Evolutionary conservation across 1,140 invertebrate genomes (phyloP), one percentile per base, ranked within the genome.

Genomic region (Zaprionus davidi): DNA sequence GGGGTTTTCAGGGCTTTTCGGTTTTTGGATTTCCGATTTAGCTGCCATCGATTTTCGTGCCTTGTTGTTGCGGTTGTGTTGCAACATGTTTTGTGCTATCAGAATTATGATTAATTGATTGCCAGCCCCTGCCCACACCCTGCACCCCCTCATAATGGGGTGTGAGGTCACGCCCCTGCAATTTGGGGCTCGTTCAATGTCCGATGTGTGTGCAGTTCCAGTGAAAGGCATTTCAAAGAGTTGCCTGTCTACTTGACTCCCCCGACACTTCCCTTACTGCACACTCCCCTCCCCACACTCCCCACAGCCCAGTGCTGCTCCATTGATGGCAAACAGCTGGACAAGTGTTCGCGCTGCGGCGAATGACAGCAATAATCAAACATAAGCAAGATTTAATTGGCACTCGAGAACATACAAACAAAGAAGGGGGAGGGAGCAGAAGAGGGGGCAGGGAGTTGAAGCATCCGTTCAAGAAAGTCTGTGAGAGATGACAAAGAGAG

Each of bases 31-130:
- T 87, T 79, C 59, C 65, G 85, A 87, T 84, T 76, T 82, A 36
- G 38, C 26, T 73, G 65, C 64, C 65, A 26, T 55, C 65, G 46
- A 84, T 84, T 73, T 82, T 67, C 36, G 26, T 75, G 57, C 65
- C 66, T 67, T 66, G 72, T 71, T 60, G 55, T 75, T 81, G 70
- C 36, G 62, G 74, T 76, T 70, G 63, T 76, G 74, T 72, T 76
- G 70, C 70, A 72, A 83, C 84, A 81, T 84, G 84, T 79, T 79
- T 84, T 72, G 66, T 88, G 81, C 78, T 84, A 87, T 87, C 78
- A 67, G 75, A 82, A 87, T 81, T 87, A 87, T 87, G 84, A 87
- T 87, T 87, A 87, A 87, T 87, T 87, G 84, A 81, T 88, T 84
- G 84, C 81, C 74, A 68, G 60, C 71, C 49, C 7, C 36, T 13